Conservation (phyloP, 2,113 vertebrate species). For the Corythoichthys intestinalis region DNA sequence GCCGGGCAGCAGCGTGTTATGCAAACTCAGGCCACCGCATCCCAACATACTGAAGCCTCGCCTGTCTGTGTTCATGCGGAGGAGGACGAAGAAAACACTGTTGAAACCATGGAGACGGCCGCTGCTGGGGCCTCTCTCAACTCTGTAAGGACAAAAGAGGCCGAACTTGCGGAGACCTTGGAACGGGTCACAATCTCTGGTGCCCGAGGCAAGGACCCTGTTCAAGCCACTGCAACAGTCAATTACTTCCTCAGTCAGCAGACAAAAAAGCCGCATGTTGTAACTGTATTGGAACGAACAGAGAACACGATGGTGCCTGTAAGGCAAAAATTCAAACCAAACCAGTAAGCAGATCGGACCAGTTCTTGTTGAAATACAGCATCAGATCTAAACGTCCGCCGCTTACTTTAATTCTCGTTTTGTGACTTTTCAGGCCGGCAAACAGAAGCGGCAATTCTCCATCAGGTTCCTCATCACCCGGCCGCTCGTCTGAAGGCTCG, state of each 20-base stretch:
- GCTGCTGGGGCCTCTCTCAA: slow-evolving; percentile 27
- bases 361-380: background rate
- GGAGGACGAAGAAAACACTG: slow-evolving; percentile 16
- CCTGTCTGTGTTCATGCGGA: slow-evolving; percentile 26
- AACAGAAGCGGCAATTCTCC: slow-evolving; percentile 59
- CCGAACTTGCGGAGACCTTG: slow-evolving; percentile 71
- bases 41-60: slow-evolving; percentile 4
- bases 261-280: slow-evolving; percentile 73
- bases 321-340: slow-evolving; percentile 80
- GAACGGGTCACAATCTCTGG: slow-evolving; percentile 69
- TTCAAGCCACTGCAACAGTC: slow-evolving; percentile 21
- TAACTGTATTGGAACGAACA: slow-evolving; percentile 79
- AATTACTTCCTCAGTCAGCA: slow-evolving; percentile 48
- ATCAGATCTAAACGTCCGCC: background rate
- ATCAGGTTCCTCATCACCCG: slow-evolving; percentile 63
- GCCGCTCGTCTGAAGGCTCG: slow-evolving; percentile 50
- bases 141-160: slow-evolving; percentile 47
- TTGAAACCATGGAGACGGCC: slow-evolving; percentile 41
- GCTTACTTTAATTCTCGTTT: background rate
- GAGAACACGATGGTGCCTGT: slow-evolving; percentile 61
- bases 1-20: slow-evolving; percentile 21
- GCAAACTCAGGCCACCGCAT: slow-evolving; percentile 10
- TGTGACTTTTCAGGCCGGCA: slow-evolving; percentile 67
- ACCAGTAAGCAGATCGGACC: slow-evolving; percentile 69
- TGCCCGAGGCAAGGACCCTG: slow-evolving; percentile 28